Percentiles rank a stretch among this genome's conserved stretches.
phyloP scores from a whole-genome alignment of 2,113 vertebrate genomes.

The Ariopsis seemanni region DNA sequence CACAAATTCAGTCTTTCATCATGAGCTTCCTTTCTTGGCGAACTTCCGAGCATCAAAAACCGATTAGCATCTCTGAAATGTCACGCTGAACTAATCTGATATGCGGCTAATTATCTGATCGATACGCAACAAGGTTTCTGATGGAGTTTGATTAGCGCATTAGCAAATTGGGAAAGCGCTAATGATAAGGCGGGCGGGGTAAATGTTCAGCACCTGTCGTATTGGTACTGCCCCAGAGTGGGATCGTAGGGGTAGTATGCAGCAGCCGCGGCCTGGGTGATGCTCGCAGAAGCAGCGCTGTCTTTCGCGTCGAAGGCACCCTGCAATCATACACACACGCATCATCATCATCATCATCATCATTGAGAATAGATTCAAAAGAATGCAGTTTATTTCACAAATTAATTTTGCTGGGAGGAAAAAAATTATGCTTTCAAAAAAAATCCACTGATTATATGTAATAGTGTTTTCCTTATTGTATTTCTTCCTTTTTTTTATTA shows the following conservation, averaged over 20 bases:
- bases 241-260: constrained; percentile 95
- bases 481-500: not conserved
- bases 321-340: constrained; percentile 67
- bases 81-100: not conserved
- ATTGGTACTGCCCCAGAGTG: constrained; percentile 91
- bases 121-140: constrained; percentile 2
- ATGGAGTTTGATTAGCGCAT: constrained; percentile 8
- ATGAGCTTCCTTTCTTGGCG: no score
- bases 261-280: constrained; percentile 85
- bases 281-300: constrained; percentile 83
- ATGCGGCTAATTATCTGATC: constrained; percentile 18
- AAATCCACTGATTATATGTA: not conserved
- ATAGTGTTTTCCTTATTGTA: no score
- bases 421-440: not conserved
- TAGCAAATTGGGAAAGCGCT: not conserved
- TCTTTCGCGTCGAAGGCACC: constrained; percentile 94
- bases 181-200: not conserved
- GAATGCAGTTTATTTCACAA: not conserved
- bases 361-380: not conserved
- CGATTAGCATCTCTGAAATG: constrained; percentile 10
- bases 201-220: constrained; percentile 84
- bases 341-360: not conserved
- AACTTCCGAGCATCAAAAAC: not conserved
- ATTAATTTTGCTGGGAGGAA: not conserved
- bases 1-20: no score